Percentiles rank a stretch among this genome's conserved stretches.
Evolutionary conservation across 2,888 invertebrate species (phyloP).

Genomic region (Drosophila conformis): DNA sequence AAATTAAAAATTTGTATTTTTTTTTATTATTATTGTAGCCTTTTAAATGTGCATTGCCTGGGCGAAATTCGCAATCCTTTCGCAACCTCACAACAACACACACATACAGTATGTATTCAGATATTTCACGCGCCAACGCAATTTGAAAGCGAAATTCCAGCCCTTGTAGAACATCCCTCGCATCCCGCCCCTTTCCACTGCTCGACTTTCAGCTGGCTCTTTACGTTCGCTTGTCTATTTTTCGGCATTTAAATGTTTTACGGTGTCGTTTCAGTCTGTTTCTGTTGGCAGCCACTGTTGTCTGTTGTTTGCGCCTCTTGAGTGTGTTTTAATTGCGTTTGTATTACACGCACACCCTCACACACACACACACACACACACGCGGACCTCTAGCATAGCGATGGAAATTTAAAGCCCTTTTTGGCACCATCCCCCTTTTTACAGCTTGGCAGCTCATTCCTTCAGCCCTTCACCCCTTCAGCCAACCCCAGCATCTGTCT

Average conservation of each 20-base stretch:
- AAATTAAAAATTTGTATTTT: constrained; percentile 51
- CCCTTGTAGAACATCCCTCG: constrained; percentile 7
- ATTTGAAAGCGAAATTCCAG: constrained; percentile 78
- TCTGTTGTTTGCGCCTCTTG: constrained; percentile 76
- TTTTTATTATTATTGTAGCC: constrained; percentile 28
- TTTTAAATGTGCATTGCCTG: constrained; percentile 61
- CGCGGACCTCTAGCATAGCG: constrained; percentile 33
- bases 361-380: constrained; percentile 17
- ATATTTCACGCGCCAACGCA: constrained; percentile 76
- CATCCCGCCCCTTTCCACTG: neutral
- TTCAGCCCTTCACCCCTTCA: neutral
- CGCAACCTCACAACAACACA: constrained; percentile 15
- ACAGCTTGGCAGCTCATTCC: constrained; percentile 48
- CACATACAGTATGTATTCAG: constrained; percentile 12
- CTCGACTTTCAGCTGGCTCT: constrained; percentile 15
- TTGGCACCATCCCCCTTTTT: constrained; percentile 33
- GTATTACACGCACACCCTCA: constrained; percentile 72
- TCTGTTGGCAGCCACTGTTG: constrained; percentile 47
- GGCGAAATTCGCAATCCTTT: constrained; percentile 72
- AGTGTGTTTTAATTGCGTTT: constrained; percentile 81
- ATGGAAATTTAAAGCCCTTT: constrained; percentile 76
- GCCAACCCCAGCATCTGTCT: neutral
- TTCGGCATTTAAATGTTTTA: constrained; percentile 78
- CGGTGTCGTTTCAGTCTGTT: constrained; percentile 67
- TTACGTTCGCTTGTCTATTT: constrained; percentile 69